These are phyloP conservation scores for Lagopus leucura DNA, from an alignment of 2,113 vertebrate species.

Conservation along the genomic window DNA sequence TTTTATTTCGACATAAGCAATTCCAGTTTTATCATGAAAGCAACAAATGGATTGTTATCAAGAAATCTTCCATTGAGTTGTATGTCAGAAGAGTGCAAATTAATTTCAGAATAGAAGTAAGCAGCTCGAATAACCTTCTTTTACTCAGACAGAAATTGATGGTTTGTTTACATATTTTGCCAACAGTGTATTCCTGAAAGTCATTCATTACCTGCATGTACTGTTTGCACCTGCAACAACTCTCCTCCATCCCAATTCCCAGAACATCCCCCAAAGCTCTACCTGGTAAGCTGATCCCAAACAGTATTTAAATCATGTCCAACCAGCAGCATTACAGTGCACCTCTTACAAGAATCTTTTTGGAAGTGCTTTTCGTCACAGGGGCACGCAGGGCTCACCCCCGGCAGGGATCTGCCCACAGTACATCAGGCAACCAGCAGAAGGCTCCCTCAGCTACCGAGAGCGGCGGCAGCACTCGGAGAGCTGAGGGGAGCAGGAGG, in stretches of 20 bases:
- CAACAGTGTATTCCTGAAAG: not conserved
- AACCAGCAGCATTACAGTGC: not conserved
- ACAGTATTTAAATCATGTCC: not conserved
- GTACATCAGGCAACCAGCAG: not conserved
- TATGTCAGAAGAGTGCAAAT: not conserved
- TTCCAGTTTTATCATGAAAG: not conserved
- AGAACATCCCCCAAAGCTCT: not conserved
- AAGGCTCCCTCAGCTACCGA: constrained; percentile 22
- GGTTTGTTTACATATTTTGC: not conserved
- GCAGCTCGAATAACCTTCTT: not conserved
- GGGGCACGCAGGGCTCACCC: accelerated
- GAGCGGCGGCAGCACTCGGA: not conserved
- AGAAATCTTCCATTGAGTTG: not conserved
- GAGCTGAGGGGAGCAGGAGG: not conserved
- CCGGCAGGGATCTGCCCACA: not conserved
- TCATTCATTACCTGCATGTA: not conserved
- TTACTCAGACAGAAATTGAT: not conserved
- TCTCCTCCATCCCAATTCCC: not conserved
- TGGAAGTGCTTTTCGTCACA: accelerated
- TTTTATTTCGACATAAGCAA: not conserved
- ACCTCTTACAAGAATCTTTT: not conserved
- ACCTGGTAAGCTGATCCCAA: not conserved
- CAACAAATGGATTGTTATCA: not conserved
- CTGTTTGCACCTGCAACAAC: not conserved
- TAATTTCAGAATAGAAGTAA: not conserved